A percentile compares a stretch with the other conserved stretches of the same genome.
Conservation (phyloP, 2,797 vertebrate species). For the Lerista edwardsae region DNA sequence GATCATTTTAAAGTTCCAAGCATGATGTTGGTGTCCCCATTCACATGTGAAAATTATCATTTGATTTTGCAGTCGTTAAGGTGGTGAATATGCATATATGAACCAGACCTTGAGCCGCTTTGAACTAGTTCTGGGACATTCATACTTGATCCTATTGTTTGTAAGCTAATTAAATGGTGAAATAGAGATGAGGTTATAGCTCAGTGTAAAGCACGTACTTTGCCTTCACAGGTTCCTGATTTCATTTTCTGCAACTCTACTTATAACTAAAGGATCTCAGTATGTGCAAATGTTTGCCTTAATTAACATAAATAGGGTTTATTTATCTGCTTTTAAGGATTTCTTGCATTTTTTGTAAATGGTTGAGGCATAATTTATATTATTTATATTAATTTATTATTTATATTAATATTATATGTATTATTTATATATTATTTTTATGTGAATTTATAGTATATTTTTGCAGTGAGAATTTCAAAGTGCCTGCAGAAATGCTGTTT, state of each 20-base stretch:
- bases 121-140: not conserved
- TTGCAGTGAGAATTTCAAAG: constrained; percentile 31
- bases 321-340: not conserved
- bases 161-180: not conserved
- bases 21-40: too few relatives aligned
- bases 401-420: too few relatives aligned
- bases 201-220: not conserved
- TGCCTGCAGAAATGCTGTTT: not conserved
- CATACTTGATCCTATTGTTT: not conserved
- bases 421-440: too few relatives aligned
- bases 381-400: too few relatives aligned
- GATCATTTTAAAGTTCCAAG: too few relatives aligned
- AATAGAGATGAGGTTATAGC: not conserved
- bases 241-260: not conserved
- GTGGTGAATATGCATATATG: too few relatives aligned
- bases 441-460: constrained; percentile 17
- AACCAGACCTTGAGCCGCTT: not conserved
- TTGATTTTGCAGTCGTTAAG: too few relatives aligned
- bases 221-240: too few relatives aligned
- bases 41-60: too few relatives aligned
- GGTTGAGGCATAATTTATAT: not conserved
- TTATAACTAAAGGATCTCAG: not conserved
- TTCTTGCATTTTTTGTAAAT: not conserved
- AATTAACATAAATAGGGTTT: not conserved
- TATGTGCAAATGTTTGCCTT: not conserved